phyloP scores from a whole-genome alignment of 2,113 vertebrate genomes.

The Lepus europaeus region DNA sequence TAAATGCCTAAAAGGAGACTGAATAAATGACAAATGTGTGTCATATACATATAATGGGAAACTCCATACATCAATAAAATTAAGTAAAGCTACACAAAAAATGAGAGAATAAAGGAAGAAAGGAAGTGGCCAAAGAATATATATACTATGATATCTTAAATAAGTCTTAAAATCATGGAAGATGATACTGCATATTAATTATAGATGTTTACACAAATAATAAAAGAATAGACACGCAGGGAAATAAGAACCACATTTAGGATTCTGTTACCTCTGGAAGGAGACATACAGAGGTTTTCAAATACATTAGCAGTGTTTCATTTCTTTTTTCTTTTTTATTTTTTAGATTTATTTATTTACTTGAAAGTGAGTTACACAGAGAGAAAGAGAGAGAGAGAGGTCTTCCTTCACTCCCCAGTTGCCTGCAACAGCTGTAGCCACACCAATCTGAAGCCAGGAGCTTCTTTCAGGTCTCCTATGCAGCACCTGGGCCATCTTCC shows the following conservation, averaged over 20 bases:
- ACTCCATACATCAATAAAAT: neutral
- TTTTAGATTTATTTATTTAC: too few species aligned
- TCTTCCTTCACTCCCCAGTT: too few species aligned
- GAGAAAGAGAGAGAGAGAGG: too few species aligned
- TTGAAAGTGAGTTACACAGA: too few species aligned
- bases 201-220: neutral
- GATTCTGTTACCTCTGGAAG: neutral
- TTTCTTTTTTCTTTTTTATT: neutral
- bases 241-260: constrained; percentile 34
- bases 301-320: constrained; percentile 4
- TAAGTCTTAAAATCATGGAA: constrained; percentile 31
- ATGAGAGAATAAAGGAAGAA: neutral
- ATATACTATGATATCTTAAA: neutral
- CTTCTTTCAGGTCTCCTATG: too few species aligned
- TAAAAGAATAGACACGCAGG: neutral
- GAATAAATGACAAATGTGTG: neutral
- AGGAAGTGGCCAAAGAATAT: constrained; percentile 28
- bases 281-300: neutral
- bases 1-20: neutral
- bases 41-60: neutral
- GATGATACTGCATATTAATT: neutral
- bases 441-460: too few species aligned
- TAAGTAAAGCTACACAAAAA: too few species aligned
- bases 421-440: too few species aligned
- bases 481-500: too few species aligned